Conservation (phyloP, 1,140 invertebrate species). For the Scaptodrosophila lebanonensis region DNA sequence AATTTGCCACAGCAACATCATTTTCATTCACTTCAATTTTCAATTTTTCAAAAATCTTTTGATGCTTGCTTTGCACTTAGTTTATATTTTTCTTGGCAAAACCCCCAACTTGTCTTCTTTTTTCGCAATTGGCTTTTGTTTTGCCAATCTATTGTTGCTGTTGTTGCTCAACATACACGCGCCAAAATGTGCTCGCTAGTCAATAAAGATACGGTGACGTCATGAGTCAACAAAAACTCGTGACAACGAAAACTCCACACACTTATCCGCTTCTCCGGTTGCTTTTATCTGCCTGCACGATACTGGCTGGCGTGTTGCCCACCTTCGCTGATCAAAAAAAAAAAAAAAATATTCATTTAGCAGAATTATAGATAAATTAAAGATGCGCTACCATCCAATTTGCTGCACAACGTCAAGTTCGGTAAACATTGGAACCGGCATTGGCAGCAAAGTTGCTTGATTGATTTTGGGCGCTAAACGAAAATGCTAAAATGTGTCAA, state of each 20-base stretch:
- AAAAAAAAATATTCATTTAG: constrained; percentile 47
- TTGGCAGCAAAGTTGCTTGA: too few relatives aligned
- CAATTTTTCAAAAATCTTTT: constrained; percentile 15
- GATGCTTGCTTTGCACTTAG: too few relatives aligned
- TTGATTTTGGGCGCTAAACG: too few relatives aligned
- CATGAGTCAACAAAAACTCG: constrained; percentile 37
- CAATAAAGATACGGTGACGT: too few relatives aligned
- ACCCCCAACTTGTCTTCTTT: neutral
- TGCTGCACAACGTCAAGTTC: neutral
- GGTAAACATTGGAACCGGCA: too few relatives aligned
- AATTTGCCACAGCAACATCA: constrained; percentile 51
- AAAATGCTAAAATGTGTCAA: too few relatives aligned
- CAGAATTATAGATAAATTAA: constrained; percentile 51
- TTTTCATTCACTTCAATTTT: constrained; percentile 36
- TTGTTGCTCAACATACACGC: constrained; percentile 3
- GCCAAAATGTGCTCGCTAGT: too few relatives aligned
- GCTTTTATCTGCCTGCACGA: too few relatives aligned
- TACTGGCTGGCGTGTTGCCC: too few relatives aligned
- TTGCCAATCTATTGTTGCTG: constrained; percentile 19
- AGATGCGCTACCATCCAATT: constrained; percentile 35
- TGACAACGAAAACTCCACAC: constrained; percentile 34
- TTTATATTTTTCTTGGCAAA: too few relatives aligned
- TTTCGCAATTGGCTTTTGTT: constrained; percentile 25
- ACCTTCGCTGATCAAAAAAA: neutral
- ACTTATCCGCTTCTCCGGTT: too few relatives aligned